A percentile compares a stretch with the other conserved stretches of the same genome.
Evolutionary conservation across 2,113 vertebrate genomes (phyloP).

Genomic region (Pelvicachromis taeniatus): DNA sequence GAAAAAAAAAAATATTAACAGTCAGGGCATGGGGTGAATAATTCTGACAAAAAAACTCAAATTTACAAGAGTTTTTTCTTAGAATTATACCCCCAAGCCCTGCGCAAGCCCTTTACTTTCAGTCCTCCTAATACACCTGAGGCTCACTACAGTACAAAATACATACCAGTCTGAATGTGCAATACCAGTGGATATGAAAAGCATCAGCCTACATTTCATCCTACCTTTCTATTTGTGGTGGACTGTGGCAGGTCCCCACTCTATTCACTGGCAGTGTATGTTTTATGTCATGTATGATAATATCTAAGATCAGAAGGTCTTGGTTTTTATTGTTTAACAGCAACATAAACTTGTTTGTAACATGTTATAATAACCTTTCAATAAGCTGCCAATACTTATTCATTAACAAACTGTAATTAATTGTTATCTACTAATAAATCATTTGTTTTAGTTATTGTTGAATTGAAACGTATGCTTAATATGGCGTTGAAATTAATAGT

Average conservation of each 20-base stretch:
- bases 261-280: too few species aligned
- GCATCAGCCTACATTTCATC: not conserved
- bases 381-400: not conserved
- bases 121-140: too few species aligned
- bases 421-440: not conserved
- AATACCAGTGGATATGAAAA: not conserved
- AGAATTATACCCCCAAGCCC: not conserved
- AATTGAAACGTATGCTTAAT: not conserved
- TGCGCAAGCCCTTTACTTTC: too few species aligned
- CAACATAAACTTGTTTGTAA: not conserved
- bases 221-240: not conserved
- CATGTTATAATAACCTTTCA: not conserved
- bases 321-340: not conserved
- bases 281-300: rapidly evolving
- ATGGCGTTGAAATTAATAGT: not conserved
- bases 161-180: not conserved
- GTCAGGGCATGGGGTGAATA: not conserved
- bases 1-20: not conserved
- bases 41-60: not conserved
- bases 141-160: not conserved
- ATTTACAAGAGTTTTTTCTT: not conserved
- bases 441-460: not conserved
- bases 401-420: not conserved
- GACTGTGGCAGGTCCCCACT: rapidly evolving
- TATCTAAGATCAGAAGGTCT: not conserved